Conservation (phyloP, 2,797 vertebrate genomes). For the Sebastes hubbsi region DNA sequence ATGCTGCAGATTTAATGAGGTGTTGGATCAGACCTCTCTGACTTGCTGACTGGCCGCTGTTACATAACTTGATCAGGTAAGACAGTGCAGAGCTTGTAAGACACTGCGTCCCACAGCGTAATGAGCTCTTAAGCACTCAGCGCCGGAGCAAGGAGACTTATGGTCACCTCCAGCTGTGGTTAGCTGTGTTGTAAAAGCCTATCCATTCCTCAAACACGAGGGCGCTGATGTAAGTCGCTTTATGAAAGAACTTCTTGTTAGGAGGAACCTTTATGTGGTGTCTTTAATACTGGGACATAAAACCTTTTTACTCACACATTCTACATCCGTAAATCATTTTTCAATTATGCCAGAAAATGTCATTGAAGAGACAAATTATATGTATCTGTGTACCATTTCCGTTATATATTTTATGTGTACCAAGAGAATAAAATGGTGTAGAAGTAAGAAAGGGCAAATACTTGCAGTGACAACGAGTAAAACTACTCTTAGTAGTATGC, state of each 20-base stretch:
- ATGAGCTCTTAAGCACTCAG: conserved; percentile 45
- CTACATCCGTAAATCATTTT: conserved; percentile 1
- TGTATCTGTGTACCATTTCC: not conserved
- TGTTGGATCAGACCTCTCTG: conserved; percentile 47
- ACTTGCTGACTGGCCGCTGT: conserved; percentile 43
- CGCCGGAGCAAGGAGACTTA: conserved; percentile 35
- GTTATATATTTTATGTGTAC: not conserved
- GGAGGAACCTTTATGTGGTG: conserved; percentile 6
- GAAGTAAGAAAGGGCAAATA: not conserved
- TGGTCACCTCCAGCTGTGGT: conserved; percentile 58
- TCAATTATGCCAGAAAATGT: conserved; percentile 4
- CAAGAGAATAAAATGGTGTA: not conserved
- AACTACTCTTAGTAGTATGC: not conserved
- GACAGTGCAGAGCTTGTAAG: conserved; percentile 52
- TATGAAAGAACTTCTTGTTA: conserved; percentile 44
- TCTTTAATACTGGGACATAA: not conserved
- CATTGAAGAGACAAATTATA: not conserved
- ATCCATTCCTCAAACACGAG: conserved; percentile 27
- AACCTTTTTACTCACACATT: not conserved
- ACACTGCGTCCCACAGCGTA: conserved; percentile 50
- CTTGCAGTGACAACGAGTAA: not conserved
- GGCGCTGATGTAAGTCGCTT: conserved; percentile 17
- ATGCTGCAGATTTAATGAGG: conserved; percentile 58
- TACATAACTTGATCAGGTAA: conserved; percentile 59
- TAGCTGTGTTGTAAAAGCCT: conserved; percentile 37